Percentiles rank a stretch among this genome's conserved stretches.
phyloP scores from a whole-genome alignment of 2,113 vertebrate species.

The Cheilinus undulatus region DNA sequence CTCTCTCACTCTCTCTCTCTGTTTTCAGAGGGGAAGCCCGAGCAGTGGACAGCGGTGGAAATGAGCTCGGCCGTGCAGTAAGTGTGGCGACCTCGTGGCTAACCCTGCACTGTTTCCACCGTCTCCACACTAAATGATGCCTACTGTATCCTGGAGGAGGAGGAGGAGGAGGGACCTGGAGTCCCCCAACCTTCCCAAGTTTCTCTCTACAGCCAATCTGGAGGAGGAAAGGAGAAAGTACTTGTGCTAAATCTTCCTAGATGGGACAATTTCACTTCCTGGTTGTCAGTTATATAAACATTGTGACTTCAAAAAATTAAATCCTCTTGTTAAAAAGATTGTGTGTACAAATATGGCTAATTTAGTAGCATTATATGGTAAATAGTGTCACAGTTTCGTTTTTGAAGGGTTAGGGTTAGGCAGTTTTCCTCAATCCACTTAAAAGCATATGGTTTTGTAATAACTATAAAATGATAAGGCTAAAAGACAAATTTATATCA shows the following conservation, averaged over 20 bases:
- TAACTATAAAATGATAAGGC: too few species aligned
- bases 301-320: background rate
- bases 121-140: conserved; percentile 74
- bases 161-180: conserved; percentile 23
- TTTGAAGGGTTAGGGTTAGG: too few species aligned
- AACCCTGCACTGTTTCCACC: conserved; percentile 70
- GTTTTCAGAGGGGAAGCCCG: conserved; percentile 49
- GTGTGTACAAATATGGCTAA: too few species aligned
- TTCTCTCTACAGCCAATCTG: conserved; percentile 29
- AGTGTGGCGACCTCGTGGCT: conserved; percentile 78
- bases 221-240: conserved; percentile 27
- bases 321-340: too few species aligned
- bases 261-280: conserved; percentile 21
- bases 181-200: background rate
- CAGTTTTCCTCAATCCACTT: too few species aligned
- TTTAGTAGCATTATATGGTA: too few species aligned
- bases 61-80: conserved; percentile 83
- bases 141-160: conserved; percentile 66
- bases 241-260: conserved; percentile 18
- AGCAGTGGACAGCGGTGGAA: conserved; percentile 71
- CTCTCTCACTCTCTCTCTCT: conserved; percentile 2
- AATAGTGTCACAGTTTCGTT: too few species aligned
- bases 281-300: too few species aligned
- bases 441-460: too few species aligned
- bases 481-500: too few species aligned